phyloP scores from a whole-genome alignment of 1,140 invertebrate genomes.

The Plodia interpunctella region DNA sequence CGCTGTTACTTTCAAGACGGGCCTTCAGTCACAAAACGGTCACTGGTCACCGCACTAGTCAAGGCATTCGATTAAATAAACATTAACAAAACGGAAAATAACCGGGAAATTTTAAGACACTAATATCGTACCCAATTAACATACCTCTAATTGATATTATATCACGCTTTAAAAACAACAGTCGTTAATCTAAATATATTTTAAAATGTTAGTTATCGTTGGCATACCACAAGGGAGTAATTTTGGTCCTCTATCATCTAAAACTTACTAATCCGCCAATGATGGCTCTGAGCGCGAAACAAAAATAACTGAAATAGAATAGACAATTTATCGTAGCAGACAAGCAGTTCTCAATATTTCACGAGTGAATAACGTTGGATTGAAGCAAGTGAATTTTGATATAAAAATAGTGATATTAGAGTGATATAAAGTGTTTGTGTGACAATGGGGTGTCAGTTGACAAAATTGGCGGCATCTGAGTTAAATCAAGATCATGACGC shows the following conservation, averaged over 20 bases:
- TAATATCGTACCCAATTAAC: background rate
- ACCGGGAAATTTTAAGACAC: background rate
- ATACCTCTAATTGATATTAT: background rate
- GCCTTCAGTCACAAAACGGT: constrained; percentile 1
- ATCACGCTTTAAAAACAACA: background rate
- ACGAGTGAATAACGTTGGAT: constrained; percentile 13
- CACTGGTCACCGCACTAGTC: constrained; percentile 8
- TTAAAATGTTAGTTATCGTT: background rate
- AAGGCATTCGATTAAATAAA: constrained; percentile 9
- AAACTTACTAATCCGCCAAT: background rate
- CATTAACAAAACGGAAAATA: constrained; percentile 11
- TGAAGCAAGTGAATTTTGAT: constrained; percentile 13
- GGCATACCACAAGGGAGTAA: constrained; percentile 1
- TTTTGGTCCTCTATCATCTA: background rate
- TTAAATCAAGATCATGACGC: constrained; percentile 41
- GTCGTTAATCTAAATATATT: constrained; percentile 1
- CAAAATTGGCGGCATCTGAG: constrained; percentile 52
- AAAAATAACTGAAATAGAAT: constrained; percentile 25
- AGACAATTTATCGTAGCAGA: constrained; percentile 26
- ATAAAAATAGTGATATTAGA: background rate
- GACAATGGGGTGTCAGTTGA: constrained; percentile 56
- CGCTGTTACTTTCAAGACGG: constrained; percentile 5
- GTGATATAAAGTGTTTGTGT: background rate
- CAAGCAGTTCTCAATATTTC: constrained; percentile 14
- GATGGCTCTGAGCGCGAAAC: constrained; percentile 11